Conservation (phyloP, 1,140 invertebrate species). For the Ceratitis capitata region DNA sequence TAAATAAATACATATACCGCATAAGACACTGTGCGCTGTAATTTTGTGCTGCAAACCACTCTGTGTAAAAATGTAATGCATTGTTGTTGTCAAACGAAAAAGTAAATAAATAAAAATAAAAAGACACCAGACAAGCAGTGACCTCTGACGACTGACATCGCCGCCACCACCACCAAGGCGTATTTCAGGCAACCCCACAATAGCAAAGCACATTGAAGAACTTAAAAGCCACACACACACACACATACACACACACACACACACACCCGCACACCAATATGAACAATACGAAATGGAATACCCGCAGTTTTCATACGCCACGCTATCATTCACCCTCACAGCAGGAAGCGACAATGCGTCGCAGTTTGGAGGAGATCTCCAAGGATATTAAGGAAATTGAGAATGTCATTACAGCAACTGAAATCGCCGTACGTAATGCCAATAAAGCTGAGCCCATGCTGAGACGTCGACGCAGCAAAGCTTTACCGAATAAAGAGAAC, state of each 20-base stretch:
- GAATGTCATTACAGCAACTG: slow-evolving; percentile 61
- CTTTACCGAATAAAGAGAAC: slow-evolving; percentile 57
- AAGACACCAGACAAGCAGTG: neutral
- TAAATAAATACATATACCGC: no score
- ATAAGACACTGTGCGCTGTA: neutral
- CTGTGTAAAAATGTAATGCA: neutral
- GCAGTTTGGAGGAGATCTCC: slow-evolving; percentile 63
- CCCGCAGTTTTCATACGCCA: neutral
- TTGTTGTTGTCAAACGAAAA: neutral
- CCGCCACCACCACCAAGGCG: neutral
- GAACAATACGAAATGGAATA: slow-evolving; percentile 25
- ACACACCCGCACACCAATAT: neutral
- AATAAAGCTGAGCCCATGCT: slow-evolving; percentile 25
- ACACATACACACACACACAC: no score
- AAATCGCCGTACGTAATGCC: slow-evolving; percentile 56
- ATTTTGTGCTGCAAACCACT: neutral
- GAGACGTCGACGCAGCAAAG: slow-evolving; percentile 34
- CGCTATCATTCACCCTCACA: slow-evolving; percentile 45
- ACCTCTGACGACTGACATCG: neutral
- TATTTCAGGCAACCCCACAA: neutral
- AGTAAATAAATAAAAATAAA: no score
- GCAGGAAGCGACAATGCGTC: slow-evolving; percentile 57
- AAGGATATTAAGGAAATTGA: slow-evolving; percentile 63
- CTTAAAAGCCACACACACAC: no score
- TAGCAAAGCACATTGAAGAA: no score